phyloP scores from a whole-genome alignment of 64 coral and sea anemone species.

The Porites australiensis region DNA sequence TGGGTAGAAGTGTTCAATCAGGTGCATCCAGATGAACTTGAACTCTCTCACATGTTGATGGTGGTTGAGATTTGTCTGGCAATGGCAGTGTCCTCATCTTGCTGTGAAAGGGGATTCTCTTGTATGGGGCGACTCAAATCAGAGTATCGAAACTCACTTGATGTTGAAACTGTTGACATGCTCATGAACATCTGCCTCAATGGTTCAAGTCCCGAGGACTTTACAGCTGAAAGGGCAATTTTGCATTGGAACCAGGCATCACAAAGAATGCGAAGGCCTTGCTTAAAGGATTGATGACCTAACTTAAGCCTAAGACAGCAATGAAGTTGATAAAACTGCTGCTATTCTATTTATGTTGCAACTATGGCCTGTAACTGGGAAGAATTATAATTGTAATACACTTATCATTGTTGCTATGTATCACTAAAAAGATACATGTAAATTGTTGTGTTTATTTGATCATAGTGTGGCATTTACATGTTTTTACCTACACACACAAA shows the following conservation, averaged over 20 bases:
- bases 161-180: conserved; percentile 53
- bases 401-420: conserved; percentile 38
- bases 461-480: background rate
- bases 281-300: background rate
- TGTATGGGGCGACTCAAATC: conserved; percentile 48
- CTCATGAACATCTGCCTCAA: conserved; percentile 67
- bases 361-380: conserved; percentile 1
- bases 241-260: conserved; percentile 60
- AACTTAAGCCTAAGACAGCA: conserved; percentile 39
- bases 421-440: conserved; percentile 36
- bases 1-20: conserved; percentile 41
- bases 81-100: conserved; percentile 42
- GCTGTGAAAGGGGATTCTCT: conserved; percentile 55
- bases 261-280: conserved; percentile 7
- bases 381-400: conserved; percentile 48
- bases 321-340: conserved; percentile 49
- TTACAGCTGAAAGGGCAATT: conserved; percentile 59
- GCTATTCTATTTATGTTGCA: conserved; percentile 42
- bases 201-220: conserved; percentile 65
- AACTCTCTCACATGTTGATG: conserved; percentile 27
- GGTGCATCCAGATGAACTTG: no score
- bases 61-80: conserved; percentile 19
- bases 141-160: conserved; percentile 67
- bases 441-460: conserved; percentile 15
- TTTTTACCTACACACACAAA: conserved; percentile 50